Base-by-base conservation (phyloP, 1,140 invertebrate genomes). In the Drosophila seguyi region DNA sequence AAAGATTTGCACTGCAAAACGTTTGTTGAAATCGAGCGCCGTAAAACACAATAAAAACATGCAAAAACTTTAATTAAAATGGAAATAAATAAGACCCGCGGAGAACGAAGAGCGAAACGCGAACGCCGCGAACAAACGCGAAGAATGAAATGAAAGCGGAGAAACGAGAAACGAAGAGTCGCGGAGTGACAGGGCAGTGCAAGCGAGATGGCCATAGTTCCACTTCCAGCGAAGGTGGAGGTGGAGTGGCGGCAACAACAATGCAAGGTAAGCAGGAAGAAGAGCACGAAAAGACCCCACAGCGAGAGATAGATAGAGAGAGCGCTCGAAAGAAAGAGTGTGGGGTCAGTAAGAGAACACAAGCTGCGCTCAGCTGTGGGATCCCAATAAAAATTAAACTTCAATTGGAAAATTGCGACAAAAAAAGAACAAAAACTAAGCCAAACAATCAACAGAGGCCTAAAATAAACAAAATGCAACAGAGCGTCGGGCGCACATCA, bases 361-460 rank as follows among this genome's bases (percentile, higher is more conserved):
- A 78, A 78, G 75, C 74, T 78, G 75, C 65, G 36, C 75, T 78
- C 75, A 78, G 75, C 75, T 78, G 75, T 75, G 68, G 69, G 59
- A 48, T 67, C 41, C 66, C 62, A 84, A 72, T 72, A 59, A 62
- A 78, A 63, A 60, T 67, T 55, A 52, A 86, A 81, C 74, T 86
- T 86, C 82, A 86, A 84, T 86, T 66, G 63, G 57, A 80, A 88
- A 87, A 77, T 77, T 59, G 67, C 48, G 75, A 78, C 73, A 88
- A 83, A 80, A 79, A 88, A 75, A 88, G 50, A 62, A 84, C 20
- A 34, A 83, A 72, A 79, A 75, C 52, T 38, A 82, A 61, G 75
- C 68, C 73, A 73, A 82, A 80, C 66, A 82, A 83, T 82, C 74
- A 82, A 86, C 78, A 76, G 80, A 88, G 45, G 22, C 20, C 48